Conservation (phyloP, 1,140 invertebrate genomes). For the Tetramorium parvispinum region DNA sequence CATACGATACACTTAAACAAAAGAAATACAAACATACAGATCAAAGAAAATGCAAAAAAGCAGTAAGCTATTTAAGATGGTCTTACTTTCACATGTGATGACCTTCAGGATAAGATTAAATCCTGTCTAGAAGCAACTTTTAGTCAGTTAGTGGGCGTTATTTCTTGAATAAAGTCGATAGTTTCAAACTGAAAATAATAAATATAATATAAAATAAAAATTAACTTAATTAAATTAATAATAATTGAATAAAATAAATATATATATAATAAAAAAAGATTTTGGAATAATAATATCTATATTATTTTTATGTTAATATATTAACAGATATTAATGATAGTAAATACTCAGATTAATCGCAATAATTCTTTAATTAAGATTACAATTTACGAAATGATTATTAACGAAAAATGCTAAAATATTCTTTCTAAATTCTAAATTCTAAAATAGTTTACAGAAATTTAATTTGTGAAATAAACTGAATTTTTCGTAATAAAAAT, state of each 20-base stretch:
- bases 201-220: neutral
- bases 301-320: no score
- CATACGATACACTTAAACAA: neutral
- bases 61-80: neutral
- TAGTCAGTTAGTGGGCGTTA: neutral
- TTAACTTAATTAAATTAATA: no score
- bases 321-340: no score
- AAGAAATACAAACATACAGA: neutral
- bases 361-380: no score
- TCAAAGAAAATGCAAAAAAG: neutral
- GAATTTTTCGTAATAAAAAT: neutral
- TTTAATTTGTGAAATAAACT: neutral
- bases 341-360: no score
- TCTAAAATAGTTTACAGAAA: neutral
- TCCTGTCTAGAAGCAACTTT: conserved; percentile 1
- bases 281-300: neutral
- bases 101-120: conserved; percentile 40
- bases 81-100: conserved; percentile 48
- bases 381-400: neutral
- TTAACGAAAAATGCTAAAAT: neutral
- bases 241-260: neutral
- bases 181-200: neutral
- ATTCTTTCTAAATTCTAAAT: no score
- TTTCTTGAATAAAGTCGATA: neutral
- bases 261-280: neutral